Evolutionary conservation across 2,888 invertebrate species (phyloP), one percentile per base, ranked within the genome.

Genomic region (Tanytarsus gracilentus): DNA sequence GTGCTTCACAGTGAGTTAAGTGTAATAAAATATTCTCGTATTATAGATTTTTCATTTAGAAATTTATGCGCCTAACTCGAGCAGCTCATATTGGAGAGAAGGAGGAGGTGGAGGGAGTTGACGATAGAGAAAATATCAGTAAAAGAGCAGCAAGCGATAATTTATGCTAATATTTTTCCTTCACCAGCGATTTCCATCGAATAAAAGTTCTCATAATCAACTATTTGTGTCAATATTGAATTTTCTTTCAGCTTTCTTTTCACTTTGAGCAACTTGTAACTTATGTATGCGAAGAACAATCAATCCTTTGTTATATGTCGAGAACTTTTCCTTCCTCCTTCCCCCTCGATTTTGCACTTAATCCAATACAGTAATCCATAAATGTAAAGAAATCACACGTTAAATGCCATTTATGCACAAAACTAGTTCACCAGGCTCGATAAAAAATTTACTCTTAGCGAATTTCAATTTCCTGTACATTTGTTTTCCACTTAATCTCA

Each of bases 121-220:
- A n/a, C n/a, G n/a, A n/a, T n/a, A n/a, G n/a, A n/a, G n/a, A n/a
- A n/a, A n/a, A n/a, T n/a, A n/a, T n/a, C n/a, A n/a, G n/a, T n/a
- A n/a, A n/a, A n/a, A n/a, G n/a, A n/a, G n/a, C n/a, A n/a, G n/a
- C n/a, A n/a, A n/a, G n/a, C n/a, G n/a, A 18, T 11, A 44, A 44
- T 44, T 44, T 49, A 49, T 49, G 49, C 49, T 49, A 49, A 49
- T 49, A n/a, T 49, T 49, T 49, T 49, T 49, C 49, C 14, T 49
- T 49, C 49, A 49, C 49, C 25, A 49, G 27, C 26, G 49, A 49
- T 25, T 49, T 49, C 49, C 49, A 49, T 49, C 26, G 49, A 49
- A 27, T 25, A n/a, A 49, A 49, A 49, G n/a, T 49, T 49, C 49
- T 49, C 49, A 49, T 49, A 49, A 49, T 49, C 49, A 44, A 21